Conservation (phyloP, 1,140 invertebrate species). For the Drosophila ficusphila region DNA sequence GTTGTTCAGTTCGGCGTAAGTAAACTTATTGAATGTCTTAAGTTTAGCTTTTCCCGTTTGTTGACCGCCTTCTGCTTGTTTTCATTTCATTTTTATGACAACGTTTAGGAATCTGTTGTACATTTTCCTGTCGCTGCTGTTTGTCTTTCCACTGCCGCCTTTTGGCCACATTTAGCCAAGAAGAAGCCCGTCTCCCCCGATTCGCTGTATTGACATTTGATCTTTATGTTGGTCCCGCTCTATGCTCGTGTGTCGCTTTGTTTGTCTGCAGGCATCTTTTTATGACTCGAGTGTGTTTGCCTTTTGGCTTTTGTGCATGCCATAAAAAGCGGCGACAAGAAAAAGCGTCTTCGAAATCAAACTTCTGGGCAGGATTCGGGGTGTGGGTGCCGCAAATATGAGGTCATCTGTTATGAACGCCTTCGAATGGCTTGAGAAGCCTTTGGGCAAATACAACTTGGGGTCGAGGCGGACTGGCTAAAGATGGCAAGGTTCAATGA, state of each 20-base stretch:
- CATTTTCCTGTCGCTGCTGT: conserved; percentile 68
- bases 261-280: conserved; percentile 82
- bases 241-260: conserved; percentile 70
- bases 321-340: conserved; percentile 63
- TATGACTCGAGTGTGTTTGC: conserved; percentile 81
- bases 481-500: conserved; percentile 30
- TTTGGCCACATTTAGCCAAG: conserved; percentile 78
- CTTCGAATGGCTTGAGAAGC: conserved; percentile 53
- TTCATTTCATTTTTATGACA: conserved; percentile 83
- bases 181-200: conserved; percentile 2
- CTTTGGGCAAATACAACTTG: conserved; percentile 64
- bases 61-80: conserved; percentile 62
- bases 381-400: conserved; percentile 58
- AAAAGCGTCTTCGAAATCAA: conserved; percentile 64
- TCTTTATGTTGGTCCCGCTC: conserved; percentile 70
- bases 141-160: conserved; percentile 57
- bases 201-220: conserved; percentile 74
- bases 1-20: conserved; percentile 44
- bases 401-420: conserved; percentile 79
- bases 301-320: conserved; percentile 75
- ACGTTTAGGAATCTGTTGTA: conserved; percentile 80
- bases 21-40: conserved; percentile 82
- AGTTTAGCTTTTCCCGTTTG: conserved; percentile 45
- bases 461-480: conserved; percentile 4
- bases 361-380: conserved; percentile 26